Base-by-base conservation (phyloP, 2,113 vertebrate genomes). In the Alethe diademata region DNA sequence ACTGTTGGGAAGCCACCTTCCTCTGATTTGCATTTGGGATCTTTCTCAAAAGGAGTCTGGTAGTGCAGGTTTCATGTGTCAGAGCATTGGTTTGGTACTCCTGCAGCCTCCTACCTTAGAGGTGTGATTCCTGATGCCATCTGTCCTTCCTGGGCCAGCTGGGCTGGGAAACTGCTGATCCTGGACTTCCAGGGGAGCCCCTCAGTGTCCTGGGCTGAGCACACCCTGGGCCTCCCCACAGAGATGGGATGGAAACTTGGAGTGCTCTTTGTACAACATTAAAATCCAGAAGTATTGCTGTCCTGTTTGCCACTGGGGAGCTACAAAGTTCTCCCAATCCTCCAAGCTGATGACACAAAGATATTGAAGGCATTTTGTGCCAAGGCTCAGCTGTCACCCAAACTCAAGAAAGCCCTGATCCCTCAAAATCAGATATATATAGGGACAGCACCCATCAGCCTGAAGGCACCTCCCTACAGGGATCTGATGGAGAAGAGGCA, bases 391-490 rank as follows among this genome's bases (percentile, higher is more conserved):
- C 29, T 76, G 2, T 6, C 23, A 45, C 67, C 51, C 45, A 73
- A 65, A 60, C 11, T 20, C 10, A 38, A 50, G 26, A 60, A 79
- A 36, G 0, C 4, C 2, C 0, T 1, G 0, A 0, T 0, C 2
- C 28, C 3, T 17, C 19, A 43, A 51, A 71, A 75, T 14, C 29
- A 36, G 43, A 11, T 17, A 3, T 86, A 16, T 53, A 28, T 33
- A 76, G 57, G 29, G 24, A 12, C 25, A 73, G 29, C 3, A 69
- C 3, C 36, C 48, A 62, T 1, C 18, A 16, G 15, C 22, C 50
- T 6, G 8, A 42, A 13, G 7, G 2, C 4, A 7, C 14, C 14
- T 67, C 74, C 69, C 31, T 6, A 2, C 10, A 38, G 12, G 35
- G 19, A 38, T 14, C 13, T 78, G 53, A 69, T 36, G 31, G 4